Base-by-base conservation (phyloP, 2,888 invertebrate genomes). In the Kryphioiulus occultus region DNA sequence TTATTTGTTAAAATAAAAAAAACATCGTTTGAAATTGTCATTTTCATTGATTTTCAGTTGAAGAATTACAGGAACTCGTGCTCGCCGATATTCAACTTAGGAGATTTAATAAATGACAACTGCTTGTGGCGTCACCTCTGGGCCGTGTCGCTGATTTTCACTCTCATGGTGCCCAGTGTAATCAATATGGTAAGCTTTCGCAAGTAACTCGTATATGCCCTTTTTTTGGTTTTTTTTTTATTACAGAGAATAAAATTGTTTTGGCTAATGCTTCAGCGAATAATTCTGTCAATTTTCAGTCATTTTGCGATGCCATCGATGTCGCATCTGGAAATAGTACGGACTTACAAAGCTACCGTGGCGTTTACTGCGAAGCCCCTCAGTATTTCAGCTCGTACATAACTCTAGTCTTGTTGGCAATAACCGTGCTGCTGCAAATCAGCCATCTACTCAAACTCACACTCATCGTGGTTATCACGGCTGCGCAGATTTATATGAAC, bases 331-430 rank as follows among this genome's bases (percentile, higher is more conserved):
- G 7, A 15, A 68, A 82, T 22, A n/a, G 1, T 30, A 86, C 42
- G 17, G 30, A n/a, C 9, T 9, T 84, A 10, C 22, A 7, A 0
- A 42, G 42, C n/a, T 19, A 84, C 15, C 85, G 44, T 22, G 17
- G 42, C 1, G 10, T 22, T 39, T 85, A 85, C 44, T 85, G 85
- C 39, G 44, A 42, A 10, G n/a, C 44, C 15, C 85, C 85, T 22
- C 95, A 95, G 85, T 96, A 96, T 92, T 94, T 95, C 91, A 94
- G 95, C 89, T 94, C 95, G 91, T 95, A 95, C 91, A 94, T 94
- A 86, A 94, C 95, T 86, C 92, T 96, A 88, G 94, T 95, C 88
- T 92, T 96, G 88, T 93, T 96, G 88, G 94, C 95, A 3, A 94
- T 95, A 85, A 94, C 95, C 32, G 94, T 95, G 90, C 94, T 96